Base-by-base conservation (phyloP, 2,888 invertebrate genomes). In the Philonicus albiceps region DNA sequence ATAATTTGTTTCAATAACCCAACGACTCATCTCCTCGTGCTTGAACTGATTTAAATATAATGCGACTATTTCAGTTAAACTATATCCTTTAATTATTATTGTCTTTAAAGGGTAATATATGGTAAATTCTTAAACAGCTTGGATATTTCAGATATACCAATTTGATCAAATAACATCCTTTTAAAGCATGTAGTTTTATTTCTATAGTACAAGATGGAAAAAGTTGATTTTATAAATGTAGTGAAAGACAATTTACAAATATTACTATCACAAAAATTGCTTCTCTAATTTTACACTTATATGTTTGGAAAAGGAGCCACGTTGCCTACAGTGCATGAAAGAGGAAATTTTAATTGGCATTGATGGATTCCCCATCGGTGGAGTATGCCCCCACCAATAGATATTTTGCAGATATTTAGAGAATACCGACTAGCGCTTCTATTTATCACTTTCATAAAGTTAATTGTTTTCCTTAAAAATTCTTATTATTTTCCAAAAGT, bases 401-500 rank as follows among this genome's bases (percentile, higher is more conserved):
- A 64, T 64, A 64, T 64, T 64, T 64, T 64, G 64, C 64, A 64
- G 64, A 64, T 19, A 64, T 27, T 64, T 64, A 64, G 27, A 64
- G 7, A 19, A 64, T 64, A 27, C 11, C 22, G 19, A 64, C 11
- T 64, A 64, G 22, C 11, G 64, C 64, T 64, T 64, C 55, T 64
- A 64, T 64, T 64, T 64, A 19, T 11, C 22, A 64, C 22, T 27
- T 64, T 64, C 22, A 64, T 22, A 19, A 19, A 27, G 11, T 64
- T 22, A 19, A 22, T 64, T 64, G 27, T 64, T 64, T 64, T 53
- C 64, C 64, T 22, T 22, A 64, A 64, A 27, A 22, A 27, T 7
- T n/a, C 5, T 64, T 64, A 27, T 74, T 74, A 31, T 74, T 74
- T 37, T n/a, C 31, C 37, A 34, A 84, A 88, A 87, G 88, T 87